These are phyloP conservation scores for Rhineura floridana DNA, from an alignment of 2,113 vertebrate genomes.

Conservation along the genomic window DNA sequence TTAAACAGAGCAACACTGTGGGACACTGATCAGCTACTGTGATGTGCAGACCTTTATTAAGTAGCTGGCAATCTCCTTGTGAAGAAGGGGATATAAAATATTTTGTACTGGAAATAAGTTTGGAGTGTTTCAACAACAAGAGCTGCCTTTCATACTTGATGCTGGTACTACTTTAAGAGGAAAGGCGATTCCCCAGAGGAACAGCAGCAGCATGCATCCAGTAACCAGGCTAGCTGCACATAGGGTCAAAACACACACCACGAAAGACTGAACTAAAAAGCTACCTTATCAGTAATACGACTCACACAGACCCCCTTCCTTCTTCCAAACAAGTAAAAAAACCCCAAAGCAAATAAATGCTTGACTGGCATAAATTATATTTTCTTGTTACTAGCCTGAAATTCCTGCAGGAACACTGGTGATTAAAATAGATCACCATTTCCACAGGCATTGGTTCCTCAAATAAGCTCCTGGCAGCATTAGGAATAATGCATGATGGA, in stretches of 20 bases:
- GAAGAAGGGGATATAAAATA: slow-evolving; percentile 51
- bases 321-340: background rate
- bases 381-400: slow-evolving; percentile 56
- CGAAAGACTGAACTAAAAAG: slow-evolving; percentile 45
- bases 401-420: slow-evolving; percentile 68
- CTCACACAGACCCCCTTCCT: slow-evolving; percentile 43
- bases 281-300: slow-evolving; percentile 57
- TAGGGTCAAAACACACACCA: slow-evolving; percentile 42
- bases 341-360: background rate
- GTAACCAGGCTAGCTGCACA: slow-evolving; percentile 34
- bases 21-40: slow-evolving; percentile 61
- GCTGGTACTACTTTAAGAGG: slow-evolving; percentile 48
- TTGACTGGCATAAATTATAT: slow-evolving; percentile 52
- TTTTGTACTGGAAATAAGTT: slow-evolving; percentile 71
- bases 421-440: slow-evolving; percentile 74
- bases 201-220: background rate
- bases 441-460: slow-evolving; percentile 70
- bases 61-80: slow-evolving; percentile 58
- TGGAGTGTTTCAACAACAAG: slow-evolving; percentile 74
- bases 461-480: slow-evolving; percentile 68
- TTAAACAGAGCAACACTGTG: slow-evolving; percentile 74
- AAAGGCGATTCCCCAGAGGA: slow-evolving; percentile 65
- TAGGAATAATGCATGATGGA: slow-evolving; percentile 74
- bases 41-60: slow-evolving; percentile 74
- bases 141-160: slow-evolving; percentile 60